Evolutionary conservation across 2,113 vertebrate genomes (phyloP).

Genomic region (Cephalopterus ornatus): DNA sequence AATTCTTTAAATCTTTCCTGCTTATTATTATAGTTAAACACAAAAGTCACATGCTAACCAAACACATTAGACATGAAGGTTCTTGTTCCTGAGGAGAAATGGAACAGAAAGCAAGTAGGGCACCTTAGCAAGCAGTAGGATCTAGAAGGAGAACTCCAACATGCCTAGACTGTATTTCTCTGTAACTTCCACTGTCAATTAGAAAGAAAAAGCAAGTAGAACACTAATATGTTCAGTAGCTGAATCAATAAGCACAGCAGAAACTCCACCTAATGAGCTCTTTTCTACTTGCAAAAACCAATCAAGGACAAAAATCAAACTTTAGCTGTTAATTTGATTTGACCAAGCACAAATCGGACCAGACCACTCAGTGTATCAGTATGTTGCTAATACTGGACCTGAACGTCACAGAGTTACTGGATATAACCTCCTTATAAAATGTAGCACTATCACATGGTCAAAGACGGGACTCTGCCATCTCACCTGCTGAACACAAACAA

Average conservation of each 20-base stretch:
- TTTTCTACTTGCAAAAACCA: neutral
- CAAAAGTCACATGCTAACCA: neutral
- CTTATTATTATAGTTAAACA: neutral
- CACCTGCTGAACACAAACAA: neutral
- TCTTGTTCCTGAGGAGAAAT: neutral
- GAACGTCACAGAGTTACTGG: neutral
- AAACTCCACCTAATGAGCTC: neutral
- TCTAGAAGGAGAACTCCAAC: neutral
- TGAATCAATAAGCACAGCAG: neutral
- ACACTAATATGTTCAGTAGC: neutral
- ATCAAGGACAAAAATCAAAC: neutral
- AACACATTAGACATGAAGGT: neutral
- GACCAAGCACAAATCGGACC: neutral
- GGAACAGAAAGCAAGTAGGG: neutral
- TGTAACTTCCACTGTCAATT: neutral
- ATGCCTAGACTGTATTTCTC: neutral
- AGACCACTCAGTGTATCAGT: fast-evolving
- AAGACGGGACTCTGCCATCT: neutral
- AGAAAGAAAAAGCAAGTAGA: neutral
- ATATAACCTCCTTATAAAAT: neutral
- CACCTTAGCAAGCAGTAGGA: neutral
- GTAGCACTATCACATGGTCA: neutral
- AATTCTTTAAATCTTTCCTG: neutral
- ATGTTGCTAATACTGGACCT: neutral
- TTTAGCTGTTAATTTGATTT: neutral